Conservation (phyloP, 2,888 invertebrate genomes). For the Volucella zonaria region DNA sequence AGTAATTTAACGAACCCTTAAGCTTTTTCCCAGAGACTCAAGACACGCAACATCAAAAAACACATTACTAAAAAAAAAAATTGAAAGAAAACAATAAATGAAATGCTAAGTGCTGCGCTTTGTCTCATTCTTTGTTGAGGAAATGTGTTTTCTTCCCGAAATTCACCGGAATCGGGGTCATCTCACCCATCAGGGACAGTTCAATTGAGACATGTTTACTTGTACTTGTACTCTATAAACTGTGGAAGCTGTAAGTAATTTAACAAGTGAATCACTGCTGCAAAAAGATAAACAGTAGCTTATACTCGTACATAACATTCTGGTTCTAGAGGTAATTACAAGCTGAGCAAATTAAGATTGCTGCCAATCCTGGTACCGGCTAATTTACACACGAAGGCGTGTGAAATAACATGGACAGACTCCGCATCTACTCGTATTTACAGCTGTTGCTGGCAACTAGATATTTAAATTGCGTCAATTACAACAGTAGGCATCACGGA, state of each 20-base stretch:
- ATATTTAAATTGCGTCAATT: slow-evolving; percentile 62
- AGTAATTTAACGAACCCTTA: slow-evolving; percentile 51
- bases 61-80: slow-evolving; percentile 35
- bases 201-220: slow-evolving; percentile 20
- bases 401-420: slow-evolving; percentile 18
- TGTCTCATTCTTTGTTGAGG: slow-evolving; percentile 24
- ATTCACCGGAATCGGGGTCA: slow-evolving; percentile 62
- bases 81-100: slow-evolving; percentile 37
- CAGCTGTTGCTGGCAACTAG: slow-evolving; percentile 50
- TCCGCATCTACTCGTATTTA: slow-evolving; percentile 4
- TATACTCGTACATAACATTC: neutral
- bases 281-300: slow-evolving; percentile 22
- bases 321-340: slow-evolving; percentile 30
- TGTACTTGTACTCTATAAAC: neutral
- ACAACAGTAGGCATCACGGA: slow-evolving; percentile 19
- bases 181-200: slow-evolving; percentile 49
- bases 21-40: slow-evolving; percentile 52
- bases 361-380: slow-evolving; percentile 43
- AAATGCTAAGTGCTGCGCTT: slow-evolving; percentile 48
- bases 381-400: slow-evolving; percentile 20
- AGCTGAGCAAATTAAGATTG: slow-evolving; percentile 51
- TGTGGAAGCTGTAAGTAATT: slow-evolving; percentile 13
- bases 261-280: slow-evolving; percentile 27
- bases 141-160: slow-evolving; percentile 10
- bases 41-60: slow-evolving; percentile 36